These are phyloP conservation scores for Sorex fumeus DNA, from an alignment of 2,113 vertebrate genomes.

Conservation along the genomic window DNA sequence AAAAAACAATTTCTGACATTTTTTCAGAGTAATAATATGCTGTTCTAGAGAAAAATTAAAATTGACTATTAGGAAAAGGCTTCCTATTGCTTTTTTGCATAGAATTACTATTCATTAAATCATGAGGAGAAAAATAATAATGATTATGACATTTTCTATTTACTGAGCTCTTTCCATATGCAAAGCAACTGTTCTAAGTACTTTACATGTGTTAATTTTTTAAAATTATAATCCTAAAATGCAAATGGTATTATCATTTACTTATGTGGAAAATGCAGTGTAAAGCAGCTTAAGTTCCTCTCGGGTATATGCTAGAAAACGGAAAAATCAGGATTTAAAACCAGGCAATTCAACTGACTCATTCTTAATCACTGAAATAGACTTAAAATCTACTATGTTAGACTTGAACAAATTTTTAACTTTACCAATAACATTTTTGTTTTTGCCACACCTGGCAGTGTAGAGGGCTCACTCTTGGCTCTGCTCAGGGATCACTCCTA, in stretches of 20 bases:
- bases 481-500: no score
- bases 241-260: constrained; percentile 31
- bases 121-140: constrained; percentile 6
- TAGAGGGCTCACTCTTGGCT: no score
- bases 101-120: constrained; percentile 49
- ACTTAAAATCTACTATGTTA: neutral
- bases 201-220: constrained; percentile 17
- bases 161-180: constrained; percentile 50
- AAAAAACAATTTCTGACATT: constrained; percentile 46
- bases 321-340: constrained; percentile 25
- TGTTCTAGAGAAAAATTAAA: constrained; percentile 48
- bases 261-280: neutral
- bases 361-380: constrained; percentile 17
- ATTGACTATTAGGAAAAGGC: neutral
- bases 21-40: constrained; percentile 2
- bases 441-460: no score
- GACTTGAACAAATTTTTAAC: no score
- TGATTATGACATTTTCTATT: constrained; percentile 19
- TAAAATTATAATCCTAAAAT: neutral
- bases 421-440: no score
- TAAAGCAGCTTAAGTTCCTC: neutral
- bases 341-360: neutral
- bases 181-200: constrained; percentile 38
- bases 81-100: constrained; percentile 38
- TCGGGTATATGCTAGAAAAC: constrained; percentile 13